Base-by-base conservation (phyloP, 2,113 vertebrate species). In the Oenanthe melanoleuca region DNA sequence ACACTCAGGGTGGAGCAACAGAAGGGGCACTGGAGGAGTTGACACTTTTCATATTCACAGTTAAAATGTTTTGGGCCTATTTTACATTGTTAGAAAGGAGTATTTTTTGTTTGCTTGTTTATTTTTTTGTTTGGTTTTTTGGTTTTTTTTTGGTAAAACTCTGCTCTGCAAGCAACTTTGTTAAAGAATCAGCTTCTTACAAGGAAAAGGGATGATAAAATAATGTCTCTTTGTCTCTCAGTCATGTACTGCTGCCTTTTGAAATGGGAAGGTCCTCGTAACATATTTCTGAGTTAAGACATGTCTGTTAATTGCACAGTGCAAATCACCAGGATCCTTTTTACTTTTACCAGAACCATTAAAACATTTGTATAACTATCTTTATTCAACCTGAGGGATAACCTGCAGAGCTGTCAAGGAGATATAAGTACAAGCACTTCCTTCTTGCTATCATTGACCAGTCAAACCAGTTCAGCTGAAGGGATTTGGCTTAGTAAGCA, bases 391-490 rank as follows among this genome's bases (percentile, higher is more conserved):
- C 80, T 42, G 57, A 72, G 64, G 64, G 40, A 50, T 26, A 69
- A 61, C 65, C 82, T 86, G 56, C 38, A 72, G 80, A 80, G 37
- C 14, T 4, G 21, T 73, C 23, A 61, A 70, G 63, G 45, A 67
- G 55, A 44, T 88, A 1, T 1, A 82, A 66, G 55, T 72, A 66
- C 63, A 77, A 63, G 50, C 52, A 28, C 28, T 95, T 90, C 60
- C 80, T 90, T 77, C 63, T 69, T 66, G 34, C 67, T 94, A 20
- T 42, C 31, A 1, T 14, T 95, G 88, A 86, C 94, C 86, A 93
- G 85, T 81, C 69, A 88, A 60, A 96, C 92, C 86, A 88, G 88
- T 93, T 93, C 56, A 84, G 0, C 61, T 69, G 82, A 88, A 88
- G 37, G 56, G 31, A 6, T 78, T 86, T 95, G 67, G 28, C 85